Evolutionary conservation across 2,797 vertebrate genomes (phyloP).

Genomic region (Epinephelus awoara): DNA sequence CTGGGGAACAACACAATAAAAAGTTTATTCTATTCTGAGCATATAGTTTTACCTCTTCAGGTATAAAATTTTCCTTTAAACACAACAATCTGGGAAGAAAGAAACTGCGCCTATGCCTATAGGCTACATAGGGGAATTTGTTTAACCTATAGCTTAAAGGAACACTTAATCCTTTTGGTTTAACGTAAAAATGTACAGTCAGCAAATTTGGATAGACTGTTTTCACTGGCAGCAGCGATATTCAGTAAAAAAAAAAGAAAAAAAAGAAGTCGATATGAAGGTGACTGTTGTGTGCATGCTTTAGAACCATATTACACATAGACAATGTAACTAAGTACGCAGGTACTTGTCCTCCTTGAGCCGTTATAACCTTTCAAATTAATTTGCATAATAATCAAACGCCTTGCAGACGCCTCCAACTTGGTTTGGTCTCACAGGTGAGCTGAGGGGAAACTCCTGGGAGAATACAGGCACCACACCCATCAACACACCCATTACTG

Average conservation of each 20-base stretch:
- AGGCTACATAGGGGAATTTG: neutral
- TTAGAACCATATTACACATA: neutral
- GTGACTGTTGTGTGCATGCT: neutral
- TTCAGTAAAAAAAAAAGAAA: neutral
- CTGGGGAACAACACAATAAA: no score
- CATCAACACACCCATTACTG: constrained; percentile 41
- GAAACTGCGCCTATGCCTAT: neutral
- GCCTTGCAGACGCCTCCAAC: constrained; percentile 9
- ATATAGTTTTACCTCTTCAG: no score
- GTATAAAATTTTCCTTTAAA: no score
- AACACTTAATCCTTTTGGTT: neutral
- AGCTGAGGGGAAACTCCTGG: constrained; percentile 7
- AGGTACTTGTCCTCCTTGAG: neutral
- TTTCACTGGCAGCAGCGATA: neutral
- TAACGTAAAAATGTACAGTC: neutral
- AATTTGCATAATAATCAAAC: neutral
- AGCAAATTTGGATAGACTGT: neutral
- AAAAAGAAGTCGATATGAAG: neutral
- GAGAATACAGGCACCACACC: constrained; percentile 46
- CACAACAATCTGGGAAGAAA: neutral
- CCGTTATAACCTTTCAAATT: constrained; percentile 20
- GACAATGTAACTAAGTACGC: neutral
- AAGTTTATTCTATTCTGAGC: no score
- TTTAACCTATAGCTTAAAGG: neutral
- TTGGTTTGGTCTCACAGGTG: constrained; percentile 19